Evolutionary conservation across 1,140 invertebrate species (phyloP).

Genomic region (Steinernema khuongi): DNA sequence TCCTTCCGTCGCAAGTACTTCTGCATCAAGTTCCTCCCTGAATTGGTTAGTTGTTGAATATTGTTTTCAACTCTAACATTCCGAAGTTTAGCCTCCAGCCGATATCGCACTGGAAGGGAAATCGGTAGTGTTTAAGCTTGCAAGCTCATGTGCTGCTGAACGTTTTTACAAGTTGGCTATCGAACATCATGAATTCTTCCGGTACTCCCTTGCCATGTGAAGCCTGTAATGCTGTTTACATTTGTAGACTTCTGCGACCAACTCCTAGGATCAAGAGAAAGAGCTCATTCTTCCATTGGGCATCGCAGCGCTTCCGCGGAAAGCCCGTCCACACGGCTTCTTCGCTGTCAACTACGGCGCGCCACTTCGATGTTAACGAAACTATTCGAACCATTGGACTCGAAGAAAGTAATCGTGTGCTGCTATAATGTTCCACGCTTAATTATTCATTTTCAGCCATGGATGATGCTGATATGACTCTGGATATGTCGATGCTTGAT

Average conservation of each 20-base stretch:
- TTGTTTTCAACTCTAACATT: neutral
- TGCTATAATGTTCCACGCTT: neutral
- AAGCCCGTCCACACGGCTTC: neutral
- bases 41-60: neutral
- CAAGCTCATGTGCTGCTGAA: neutral
- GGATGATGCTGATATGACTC: neutral
- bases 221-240: neutral
- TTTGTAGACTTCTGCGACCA: neutral
- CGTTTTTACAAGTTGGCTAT: constrained; percentile 3
- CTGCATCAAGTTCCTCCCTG: neutral
- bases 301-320: neutral
- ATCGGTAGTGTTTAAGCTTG: neutral
- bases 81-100: no score
- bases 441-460: neutral
- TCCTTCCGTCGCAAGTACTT: neutral
- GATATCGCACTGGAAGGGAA: neutral
- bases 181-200: neutral
- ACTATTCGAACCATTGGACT: neutral
- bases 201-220: neutral
- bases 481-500: neutral
- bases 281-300: neutral
- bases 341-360: neutral
- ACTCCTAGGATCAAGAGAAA: neutral
- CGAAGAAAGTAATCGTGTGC: neutral
- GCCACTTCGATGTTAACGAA: neutral